Base-by-base conservation (phyloP, 92 coral and sea anemone genomes). In the Porites evermanni region DNA sequence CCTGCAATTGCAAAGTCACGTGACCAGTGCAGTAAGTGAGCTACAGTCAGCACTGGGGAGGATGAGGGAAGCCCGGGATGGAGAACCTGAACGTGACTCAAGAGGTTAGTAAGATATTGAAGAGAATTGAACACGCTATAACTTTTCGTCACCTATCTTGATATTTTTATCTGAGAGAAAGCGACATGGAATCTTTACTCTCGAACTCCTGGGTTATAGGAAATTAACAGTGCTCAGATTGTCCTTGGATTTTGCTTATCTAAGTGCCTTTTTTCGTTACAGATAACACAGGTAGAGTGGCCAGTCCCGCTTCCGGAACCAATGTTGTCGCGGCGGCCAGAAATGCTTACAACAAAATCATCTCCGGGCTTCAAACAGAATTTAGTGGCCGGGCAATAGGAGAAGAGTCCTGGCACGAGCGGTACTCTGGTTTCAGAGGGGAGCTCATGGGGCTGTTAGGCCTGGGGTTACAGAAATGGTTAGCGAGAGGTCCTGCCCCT, bases 321-420 rank as follows among this genome's bases (percentile, higher is more conserved):
- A 73, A 92, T 88, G 61, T 94, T 53, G 82, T 94, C 8, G 91
- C 88, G 59, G 98, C 96, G 64, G 98, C 96, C 12, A 94, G 93
- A 78, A 85, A 63, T 70, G 95, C 98, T 4, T 94, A 90, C 79
- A 73, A 92, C 12, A 94, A 94, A 82, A 95, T 94, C 53, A 84
- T 94, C 67, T 94, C 96, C 93, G 91, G 96, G 86, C 96, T 94
- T 78, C 96, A 93, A 87, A 61, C 90, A n/a, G 98, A 94, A 89
- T 94, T 94, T 70, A 59, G 91, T 16, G 80, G 91, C 70, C 80
- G 82, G 29, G 77, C 85, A 71, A 53, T 88, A 12, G 94, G 91
- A 64, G 94, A 94, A 78, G 95, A 84, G 79, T 66, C 91, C 67
- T 94, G 97, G 97, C 94, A 91, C 65, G 91, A 88, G 64, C 90